Evolutionary conservation across 2,888 invertebrate genomes (phyloP).

Genomic region (Parascotia fuliginaria): DNA sequence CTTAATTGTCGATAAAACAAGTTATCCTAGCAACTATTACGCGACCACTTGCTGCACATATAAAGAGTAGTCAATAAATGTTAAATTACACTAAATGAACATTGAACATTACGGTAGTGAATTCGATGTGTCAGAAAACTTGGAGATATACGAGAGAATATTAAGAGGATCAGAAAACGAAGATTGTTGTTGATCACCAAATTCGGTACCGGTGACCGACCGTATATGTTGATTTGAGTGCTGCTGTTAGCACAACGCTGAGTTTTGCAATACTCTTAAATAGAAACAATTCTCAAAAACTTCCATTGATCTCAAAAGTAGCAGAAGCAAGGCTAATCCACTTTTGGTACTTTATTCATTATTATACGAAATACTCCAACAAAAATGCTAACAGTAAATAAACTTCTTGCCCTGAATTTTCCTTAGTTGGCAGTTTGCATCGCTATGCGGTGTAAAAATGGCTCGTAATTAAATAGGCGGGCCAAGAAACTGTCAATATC

Average conservation of each 20-base stretch:
- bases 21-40: constrained; percentile 56
- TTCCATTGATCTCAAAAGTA: too few species aligned
- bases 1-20: constrained; percentile 38
- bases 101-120: constrained; percentile 53
- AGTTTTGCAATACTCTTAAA: too few species aligned
- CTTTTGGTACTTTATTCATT: too few species aligned
- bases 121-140: constrained; percentile 62
- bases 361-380: too few species aligned
- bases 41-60: constrained; percentile 40
- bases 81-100: constrained; percentile 62
- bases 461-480: constrained; percentile 65
- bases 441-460: constrained; percentile 55
- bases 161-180: neutral
- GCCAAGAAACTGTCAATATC: constrained; percentile 72
- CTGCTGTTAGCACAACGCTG: too few species aligned
- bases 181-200: too few species aligned
- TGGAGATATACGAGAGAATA: constrained; percentile 4
- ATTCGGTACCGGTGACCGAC: too few species aligned
- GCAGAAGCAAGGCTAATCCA: too few species aligned
- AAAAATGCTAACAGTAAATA: too few species aligned
- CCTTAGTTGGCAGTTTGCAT: constrained; percentile 32
- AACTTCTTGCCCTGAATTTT: neutral
- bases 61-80: constrained; percentile 54
- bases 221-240: too few species aligned
- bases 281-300: too few species aligned